These are phyloP conservation scores for Bucco capensis DNA, from an alignment of 2,113 vertebrate genomes.

Conservation along the genomic window DNA sequence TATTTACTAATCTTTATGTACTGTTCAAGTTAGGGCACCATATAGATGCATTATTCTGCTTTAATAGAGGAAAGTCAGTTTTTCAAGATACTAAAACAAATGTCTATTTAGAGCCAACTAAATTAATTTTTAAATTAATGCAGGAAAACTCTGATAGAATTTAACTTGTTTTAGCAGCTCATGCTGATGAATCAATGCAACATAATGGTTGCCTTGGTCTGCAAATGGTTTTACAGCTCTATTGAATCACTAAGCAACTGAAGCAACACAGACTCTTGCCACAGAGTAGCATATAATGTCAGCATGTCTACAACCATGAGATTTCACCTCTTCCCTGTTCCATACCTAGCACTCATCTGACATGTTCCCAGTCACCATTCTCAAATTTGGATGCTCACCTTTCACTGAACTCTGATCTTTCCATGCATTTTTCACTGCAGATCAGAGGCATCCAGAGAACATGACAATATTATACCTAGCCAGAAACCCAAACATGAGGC, in stretches of 20 bases:
- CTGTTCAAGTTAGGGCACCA: constrained; percentile 74
- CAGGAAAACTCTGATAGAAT: constrained; percentile 54
- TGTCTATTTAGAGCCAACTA: constrained; percentile 67
- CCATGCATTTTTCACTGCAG: background rate
- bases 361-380: background rate
- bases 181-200: constrained; percentile 67
- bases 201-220: constrained; percentile 48
- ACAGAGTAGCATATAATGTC: background rate
- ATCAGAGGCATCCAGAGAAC: background rate
- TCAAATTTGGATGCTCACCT: constrained; percentile 16
- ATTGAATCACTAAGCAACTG: constrained; percentile 9
- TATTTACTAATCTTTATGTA: constrained; percentile 83
- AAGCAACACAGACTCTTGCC: constrained; percentile 3
- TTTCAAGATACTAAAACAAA: constrained; percentile 73
- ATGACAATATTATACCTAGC: background rate
- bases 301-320: background rate
- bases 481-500: background rate
- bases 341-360: background rate
- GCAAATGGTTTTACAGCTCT: constrained; percentile 51
- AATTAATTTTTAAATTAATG: constrained; percentile 71
- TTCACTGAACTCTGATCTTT: constrained; percentile 20
- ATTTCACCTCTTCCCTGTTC: background rate
- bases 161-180: constrained; percentile 51
- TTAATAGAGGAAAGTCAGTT: constrained; percentile 70
- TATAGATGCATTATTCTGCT: constrained; percentile 72